Percentiles rank a stretch among this genome's conserved stretches.
Evolutionary conservation across 2,113 vertebrate species (phyloP).

Genomic region (Amazona vittata): DNA sequence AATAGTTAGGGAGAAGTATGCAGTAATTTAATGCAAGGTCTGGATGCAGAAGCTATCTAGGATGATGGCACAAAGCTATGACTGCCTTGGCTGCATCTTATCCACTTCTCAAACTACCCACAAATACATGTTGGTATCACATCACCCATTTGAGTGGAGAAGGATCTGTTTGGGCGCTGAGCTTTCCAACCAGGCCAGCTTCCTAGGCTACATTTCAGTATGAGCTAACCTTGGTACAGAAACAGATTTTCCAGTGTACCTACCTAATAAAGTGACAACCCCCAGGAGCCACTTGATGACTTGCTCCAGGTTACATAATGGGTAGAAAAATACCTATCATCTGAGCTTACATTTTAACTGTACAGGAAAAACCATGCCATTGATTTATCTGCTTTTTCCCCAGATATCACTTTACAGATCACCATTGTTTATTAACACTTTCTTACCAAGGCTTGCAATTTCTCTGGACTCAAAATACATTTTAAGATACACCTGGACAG

Average conservation of each 20-base stretch:
- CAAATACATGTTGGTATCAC: background rate
- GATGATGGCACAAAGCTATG: background rate
- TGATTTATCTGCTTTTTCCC: background rate
- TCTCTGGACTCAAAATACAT: background rate
- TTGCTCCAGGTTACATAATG: background rate
- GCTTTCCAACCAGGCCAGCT: background rate
- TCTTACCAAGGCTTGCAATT: background rate
- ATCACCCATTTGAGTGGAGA: background rate
- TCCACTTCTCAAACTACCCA: background rate
- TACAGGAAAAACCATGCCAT: background rate
- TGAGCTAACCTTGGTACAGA: background rate
- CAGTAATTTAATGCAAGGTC: background rate
- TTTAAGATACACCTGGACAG: slow-evolving; percentile 14
- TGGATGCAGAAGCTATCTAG: background rate
- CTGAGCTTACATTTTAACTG: background rate
- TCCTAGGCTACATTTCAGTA: background rate
- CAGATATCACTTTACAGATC: background rate
- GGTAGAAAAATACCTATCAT: background rate
- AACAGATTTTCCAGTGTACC: accelerated
- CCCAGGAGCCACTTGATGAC: background rate
- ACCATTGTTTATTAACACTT: background rate
- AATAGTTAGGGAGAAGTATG: background rate
- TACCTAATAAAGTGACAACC: background rate
- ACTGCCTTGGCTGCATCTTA: background rate
- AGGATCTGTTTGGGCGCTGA: background rate